Percentiles rank a stretch among this genome's conserved stretches.
These are phyloP conservation scores for Orthosia gothica DNA, from an alignment of 2,888 invertebrate genomes.

Conservation along the genomic window DNA sequence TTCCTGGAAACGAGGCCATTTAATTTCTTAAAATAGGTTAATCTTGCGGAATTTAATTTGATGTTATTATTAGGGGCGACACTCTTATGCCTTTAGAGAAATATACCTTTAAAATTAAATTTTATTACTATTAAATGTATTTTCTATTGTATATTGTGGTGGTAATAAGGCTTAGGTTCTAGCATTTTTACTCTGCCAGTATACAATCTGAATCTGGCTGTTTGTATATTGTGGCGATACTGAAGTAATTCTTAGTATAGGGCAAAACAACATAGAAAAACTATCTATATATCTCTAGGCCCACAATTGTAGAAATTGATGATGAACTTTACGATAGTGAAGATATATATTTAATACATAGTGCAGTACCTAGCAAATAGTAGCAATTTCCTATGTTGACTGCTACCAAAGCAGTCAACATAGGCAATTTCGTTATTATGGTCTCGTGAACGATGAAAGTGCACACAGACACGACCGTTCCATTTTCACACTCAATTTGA, in stretches of 20 bases:
- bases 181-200: too few species aligned
- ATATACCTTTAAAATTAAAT: neutral
- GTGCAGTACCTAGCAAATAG: too few species aligned
- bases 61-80: neutral
- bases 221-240: too few species aligned
- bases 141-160: too few species aligned
- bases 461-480: constrained; percentile 49
- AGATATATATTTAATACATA: neutral
- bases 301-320: neutral
- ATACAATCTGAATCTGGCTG: too few species aligned
- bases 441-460: constrained; percentile 53
- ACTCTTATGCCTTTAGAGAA: neutral
- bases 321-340: neutral
- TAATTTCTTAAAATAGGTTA: constrained; percentile 17
- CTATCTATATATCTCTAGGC: neutral
- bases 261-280: too few species aligned
- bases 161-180: too few species aligned
- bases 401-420: too few species aligned
- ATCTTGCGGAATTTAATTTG: neutral
- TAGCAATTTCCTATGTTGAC: too few species aligned
- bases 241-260: too few species aligned
- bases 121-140: too few species aligned
- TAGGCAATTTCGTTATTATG: constrained; percentile 56
- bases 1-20: constrained; percentile 1
- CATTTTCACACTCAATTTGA: constrained; percentile 62